These are phyloP conservation scores for Apodemia duryi DNA, from an alignment of 2,888 invertebrate genomes.

Conservation along the genomic window DNA sequence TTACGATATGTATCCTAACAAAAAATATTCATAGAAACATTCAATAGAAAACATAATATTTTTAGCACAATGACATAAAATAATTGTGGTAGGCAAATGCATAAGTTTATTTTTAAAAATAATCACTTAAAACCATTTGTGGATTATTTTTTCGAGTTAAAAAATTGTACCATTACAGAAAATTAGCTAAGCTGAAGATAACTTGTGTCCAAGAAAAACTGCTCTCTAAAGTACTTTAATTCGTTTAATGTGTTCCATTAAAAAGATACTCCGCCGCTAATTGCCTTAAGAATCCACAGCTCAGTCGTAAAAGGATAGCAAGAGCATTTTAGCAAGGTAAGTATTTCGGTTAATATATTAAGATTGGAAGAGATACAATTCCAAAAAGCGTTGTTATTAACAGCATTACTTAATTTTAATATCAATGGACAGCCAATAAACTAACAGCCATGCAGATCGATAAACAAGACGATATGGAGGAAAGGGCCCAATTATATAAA, in stretches of 20 bases:
- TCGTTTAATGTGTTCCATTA: not conserved
- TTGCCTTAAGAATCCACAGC: not conserved
- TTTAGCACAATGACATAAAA: no score
- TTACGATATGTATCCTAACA: no score
- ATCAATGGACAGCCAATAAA: no score
- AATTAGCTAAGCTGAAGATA: slow-evolving; percentile 2
- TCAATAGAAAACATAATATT: no score
- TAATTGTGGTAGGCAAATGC: no score
- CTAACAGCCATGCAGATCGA: no score
- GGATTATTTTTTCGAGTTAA: not conserved
- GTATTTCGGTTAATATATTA: not conserved
- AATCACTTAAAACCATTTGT: not conserved
- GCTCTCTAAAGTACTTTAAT: not conserved
- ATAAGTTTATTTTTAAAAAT: not conserved
- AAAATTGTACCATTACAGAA: not conserved
- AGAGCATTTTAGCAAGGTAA: not conserved
- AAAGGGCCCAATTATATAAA: no score
- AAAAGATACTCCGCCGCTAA: slow-evolving; percentile 1
- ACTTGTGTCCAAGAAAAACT: slow-evolving; percentile 1
- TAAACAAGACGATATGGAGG: no score
- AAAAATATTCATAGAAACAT: no score
- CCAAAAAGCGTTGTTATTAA: no score
- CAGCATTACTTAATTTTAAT: no score
- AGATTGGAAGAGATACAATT: no score
- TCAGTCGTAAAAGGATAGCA: not conserved